phyloP scores from a whole-genome alignment of 2,888 invertebrate genomes.

The Abrostola triplasia region DNA sequence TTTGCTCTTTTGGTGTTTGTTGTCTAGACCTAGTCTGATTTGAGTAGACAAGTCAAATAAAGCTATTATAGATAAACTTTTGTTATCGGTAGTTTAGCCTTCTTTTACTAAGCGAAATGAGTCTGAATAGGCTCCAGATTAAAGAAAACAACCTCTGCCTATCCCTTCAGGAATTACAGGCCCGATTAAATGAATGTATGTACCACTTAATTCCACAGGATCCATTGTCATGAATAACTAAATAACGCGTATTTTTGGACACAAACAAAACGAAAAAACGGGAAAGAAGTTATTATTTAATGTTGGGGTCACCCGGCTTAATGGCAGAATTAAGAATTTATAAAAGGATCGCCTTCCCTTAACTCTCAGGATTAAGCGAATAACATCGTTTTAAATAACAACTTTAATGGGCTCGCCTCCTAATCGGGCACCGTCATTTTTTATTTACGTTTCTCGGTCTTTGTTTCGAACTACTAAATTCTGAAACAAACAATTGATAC shows the following conservation, averaged over 20 bases:
- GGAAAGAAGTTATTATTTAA: slow-evolving; percentile 10
- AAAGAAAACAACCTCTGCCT: too few species aligned
- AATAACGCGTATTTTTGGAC: background rate
- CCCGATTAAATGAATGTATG: too few species aligned
- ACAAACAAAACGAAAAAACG: slow-evolving; percentile 12
- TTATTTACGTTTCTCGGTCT: slow-evolving; percentile 15
- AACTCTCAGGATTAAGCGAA: slow-evolving; percentile 34
- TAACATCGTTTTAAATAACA: slow-evolving; percentile 40
- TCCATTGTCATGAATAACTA: slow-evolving; percentile 20
- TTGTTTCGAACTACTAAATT: slow-evolving; percentile 17
- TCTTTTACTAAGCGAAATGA: too few species aligned
- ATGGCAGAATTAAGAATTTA: slow-evolving; percentile 38
- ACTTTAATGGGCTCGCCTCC: slow-evolving; percentile 23
- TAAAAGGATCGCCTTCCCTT: slow-evolving; percentile 18
- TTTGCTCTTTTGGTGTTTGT: too few species aligned
- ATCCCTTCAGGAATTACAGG: too few species aligned
- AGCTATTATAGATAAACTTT: too few species aligned
- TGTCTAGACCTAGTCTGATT: too few species aligned
- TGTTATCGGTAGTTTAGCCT: too few species aligned
- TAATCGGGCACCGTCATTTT: slow-evolving; percentile 13
- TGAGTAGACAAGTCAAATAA: too few species aligned
- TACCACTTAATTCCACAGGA: background rate
- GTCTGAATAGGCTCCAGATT: too few species aligned
- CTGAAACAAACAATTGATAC: too few species aligned
- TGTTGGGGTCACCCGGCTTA: slow-evolving; percentile 10